phyloP scores from a whole-genome alignment of 2,797 vertebrate species.

The Pangasius macronema region DNA sequence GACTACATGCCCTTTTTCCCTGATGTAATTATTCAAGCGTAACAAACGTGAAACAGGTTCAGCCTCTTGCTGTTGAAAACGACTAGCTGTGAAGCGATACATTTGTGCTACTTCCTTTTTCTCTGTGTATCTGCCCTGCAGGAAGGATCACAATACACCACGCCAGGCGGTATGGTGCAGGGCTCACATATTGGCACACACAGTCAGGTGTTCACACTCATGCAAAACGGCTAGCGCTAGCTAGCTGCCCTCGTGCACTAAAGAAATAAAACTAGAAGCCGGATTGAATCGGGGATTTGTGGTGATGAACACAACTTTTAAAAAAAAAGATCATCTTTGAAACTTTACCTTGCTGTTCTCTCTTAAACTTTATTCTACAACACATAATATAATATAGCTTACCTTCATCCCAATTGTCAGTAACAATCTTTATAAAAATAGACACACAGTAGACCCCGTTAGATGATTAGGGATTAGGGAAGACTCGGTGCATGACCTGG shows the following conservation, averaged over 20 bases:
- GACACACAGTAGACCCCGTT: background rate
- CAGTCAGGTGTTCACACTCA: slow-evolving; percentile 13
- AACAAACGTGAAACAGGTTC: slow-evolving; percentile 10
- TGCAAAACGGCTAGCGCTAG: background rate
- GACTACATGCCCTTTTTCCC: background rate
- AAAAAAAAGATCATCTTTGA: too few species aligned
- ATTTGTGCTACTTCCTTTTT: slow-evolving; percentile 25
- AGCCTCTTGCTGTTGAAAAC: background rate
- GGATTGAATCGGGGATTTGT: background rate
- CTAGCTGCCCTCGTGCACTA: background rate
- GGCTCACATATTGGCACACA: slow-evolving; percentile 32
- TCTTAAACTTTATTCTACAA: background rate
- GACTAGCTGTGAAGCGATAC: slow-evolving; percentile 1
- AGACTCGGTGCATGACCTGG: background rate
- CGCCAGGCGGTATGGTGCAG: slow-evolving; percentile 27
- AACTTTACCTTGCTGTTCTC: background rate
- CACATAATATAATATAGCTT: background rate
- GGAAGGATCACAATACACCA: slow-evolving; percentile 42
- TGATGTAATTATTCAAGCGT: background rate
- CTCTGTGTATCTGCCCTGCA: slow-evolving; percentile 26
- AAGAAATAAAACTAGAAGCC: background rate
- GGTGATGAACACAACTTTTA: background rate
- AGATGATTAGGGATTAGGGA: background rate
- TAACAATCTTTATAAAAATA: slow-evolving; percentile 8
- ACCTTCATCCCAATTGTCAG: background rate